Conservation (phyloP, 2,113 vertebrate species). For the Ammodramus savannarum region DNA sequence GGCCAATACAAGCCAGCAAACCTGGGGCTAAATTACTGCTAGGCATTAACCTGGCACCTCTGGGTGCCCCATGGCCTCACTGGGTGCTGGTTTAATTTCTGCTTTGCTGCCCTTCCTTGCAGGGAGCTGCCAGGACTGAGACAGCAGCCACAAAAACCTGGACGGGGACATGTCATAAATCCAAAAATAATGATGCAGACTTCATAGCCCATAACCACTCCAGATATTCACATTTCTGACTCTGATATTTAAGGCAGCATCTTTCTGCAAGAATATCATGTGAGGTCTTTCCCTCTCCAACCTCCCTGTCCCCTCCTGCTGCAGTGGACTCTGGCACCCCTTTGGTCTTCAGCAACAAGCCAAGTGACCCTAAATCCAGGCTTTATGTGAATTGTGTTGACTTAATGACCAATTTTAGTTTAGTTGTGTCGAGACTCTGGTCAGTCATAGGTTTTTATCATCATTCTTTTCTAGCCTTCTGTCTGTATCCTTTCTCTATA, state of each 20-base stretch:
- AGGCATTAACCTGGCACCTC: neutral
- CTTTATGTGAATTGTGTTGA: too few species aligned
- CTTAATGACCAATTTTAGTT: too few species aligned
- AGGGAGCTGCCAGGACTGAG: neutral
- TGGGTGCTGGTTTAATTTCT: neutral
- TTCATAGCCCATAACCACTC: neutral
- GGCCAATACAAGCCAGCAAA: neutral
- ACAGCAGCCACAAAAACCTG: neutral
- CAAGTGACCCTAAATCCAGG: neutral
- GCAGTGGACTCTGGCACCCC: neutral
- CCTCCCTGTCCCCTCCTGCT: neutral
- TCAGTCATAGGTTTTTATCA: too few species aligned
- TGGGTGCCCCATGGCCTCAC: neutral
- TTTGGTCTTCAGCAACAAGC: neutral
- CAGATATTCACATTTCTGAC: neutral
- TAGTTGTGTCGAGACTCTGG: too few species aligned
- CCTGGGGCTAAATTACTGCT: neutral
- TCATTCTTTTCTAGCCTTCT: too few species aligned
- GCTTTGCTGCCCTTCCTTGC: neutral
- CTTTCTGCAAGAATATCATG: neutral
- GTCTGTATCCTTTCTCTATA: too few species aligned
- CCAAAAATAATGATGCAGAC: slow-evolving; percentile 3
- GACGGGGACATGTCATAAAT: neutral
- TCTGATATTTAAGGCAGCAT: neutral
- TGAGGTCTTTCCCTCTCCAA: neutral